phyloP scores from a whole-genome alignment of 2,113 vertebrate species.

The Coryphaenoides rupestris region DNA sequence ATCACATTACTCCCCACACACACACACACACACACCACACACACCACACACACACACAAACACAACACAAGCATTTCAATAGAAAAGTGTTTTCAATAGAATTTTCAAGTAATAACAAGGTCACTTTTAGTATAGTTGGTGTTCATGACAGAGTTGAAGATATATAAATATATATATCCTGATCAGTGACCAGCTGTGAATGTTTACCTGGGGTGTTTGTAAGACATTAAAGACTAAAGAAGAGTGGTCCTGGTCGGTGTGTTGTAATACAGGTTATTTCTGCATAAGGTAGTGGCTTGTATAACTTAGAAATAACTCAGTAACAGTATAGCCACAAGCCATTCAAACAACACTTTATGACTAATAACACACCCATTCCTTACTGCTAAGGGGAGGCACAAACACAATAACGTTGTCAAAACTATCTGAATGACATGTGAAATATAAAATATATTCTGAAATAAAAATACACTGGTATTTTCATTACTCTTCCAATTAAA shows the following conservation, averaged over 20 bases:
- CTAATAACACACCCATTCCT: constrained; percentile 24
- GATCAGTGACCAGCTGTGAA: not conserved
- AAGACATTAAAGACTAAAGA: constrained; percentile 11
- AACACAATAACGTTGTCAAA: too few species aligned
- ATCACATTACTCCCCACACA: not conserved
- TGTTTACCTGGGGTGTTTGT: not conserved
- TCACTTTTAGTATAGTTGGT: too few species aligned
- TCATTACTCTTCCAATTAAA: constrained; percentile 57
- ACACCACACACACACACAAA: too few species aligned
- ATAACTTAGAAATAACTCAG: constrained; percentile 25
- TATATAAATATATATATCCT: too few species aligned
- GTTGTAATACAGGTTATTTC: constrained; percentile 18
- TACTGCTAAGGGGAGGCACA: constrained; percentile 10
- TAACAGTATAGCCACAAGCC: constrained; percentile 18
- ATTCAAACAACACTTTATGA: constrained; percentile 23
- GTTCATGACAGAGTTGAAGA: too few species aligned
- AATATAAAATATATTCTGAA: constrained; percentile 60
- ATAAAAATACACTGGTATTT: constrained; percentile 71
- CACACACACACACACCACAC: too few species aligned
- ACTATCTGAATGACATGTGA: constrained; percentile 48
- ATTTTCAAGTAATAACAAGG: too few species aligned
- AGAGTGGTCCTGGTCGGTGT: constrained; percentile 19
- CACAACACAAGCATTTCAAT: not conserved
- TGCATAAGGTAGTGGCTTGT: too few species aligned
- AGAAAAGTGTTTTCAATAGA: too few species aligned